Conservation (phyloP, 2,888 invertebrate species). For the Rutpela maculata region DNA sequence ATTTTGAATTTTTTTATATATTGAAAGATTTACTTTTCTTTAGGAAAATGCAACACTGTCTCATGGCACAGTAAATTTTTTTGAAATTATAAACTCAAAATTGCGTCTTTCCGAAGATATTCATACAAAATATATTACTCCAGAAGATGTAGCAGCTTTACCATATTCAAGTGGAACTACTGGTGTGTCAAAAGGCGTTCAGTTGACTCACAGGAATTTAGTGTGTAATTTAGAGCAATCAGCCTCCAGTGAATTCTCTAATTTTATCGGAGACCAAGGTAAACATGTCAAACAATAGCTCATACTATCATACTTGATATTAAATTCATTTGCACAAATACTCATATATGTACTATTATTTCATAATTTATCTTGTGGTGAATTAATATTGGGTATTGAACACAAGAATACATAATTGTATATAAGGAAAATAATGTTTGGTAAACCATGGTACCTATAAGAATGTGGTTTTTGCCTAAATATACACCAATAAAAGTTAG, state of each 20-base stretch:
- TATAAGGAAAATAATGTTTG: too few relatives aligned
- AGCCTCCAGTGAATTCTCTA: slow-evolving; percentile 5
- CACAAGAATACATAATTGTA: too few relatives aligned
- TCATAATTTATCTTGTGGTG: too few relatives aligned
- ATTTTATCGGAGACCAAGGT: neutral
- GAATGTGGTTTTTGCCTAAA: too few relatives aligned
- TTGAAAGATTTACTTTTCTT: slow-evolving; percentile 10
- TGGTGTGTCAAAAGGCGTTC: slow-evolving; percentile 86
- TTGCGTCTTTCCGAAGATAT: slow-evolving; percentile 1
- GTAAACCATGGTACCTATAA: too few relatives aligned
- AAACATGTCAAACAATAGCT: neutral
- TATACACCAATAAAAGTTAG: too few relatives aligned
- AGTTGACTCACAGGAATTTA: slow-evolving; percentile 75
- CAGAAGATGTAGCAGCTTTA: slow-evolving; percentile 80
- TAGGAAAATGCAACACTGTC: slow-evolving; percentile 8
- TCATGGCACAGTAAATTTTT: slow-evolving; percentile 77
- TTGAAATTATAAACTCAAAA: slow-evolving; percentile 72
- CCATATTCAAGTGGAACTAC: slow-evolving; percentile 92
- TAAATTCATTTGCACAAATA: too few relatives aligned
- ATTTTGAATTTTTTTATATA: too few relatives aligned
- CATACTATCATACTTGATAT: too few relatives aligned
- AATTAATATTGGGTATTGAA: too few relatives aligned
- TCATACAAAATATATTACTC: slow-evolving; percentile 74
- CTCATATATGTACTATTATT: too few relatives aligned
- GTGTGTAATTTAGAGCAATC: slow-evolving; percentile 45